Base-by-base conservation (phyloP, 2,888 invertebrate genomes). In the Gymnoscelis rufifasciata region DNA sequence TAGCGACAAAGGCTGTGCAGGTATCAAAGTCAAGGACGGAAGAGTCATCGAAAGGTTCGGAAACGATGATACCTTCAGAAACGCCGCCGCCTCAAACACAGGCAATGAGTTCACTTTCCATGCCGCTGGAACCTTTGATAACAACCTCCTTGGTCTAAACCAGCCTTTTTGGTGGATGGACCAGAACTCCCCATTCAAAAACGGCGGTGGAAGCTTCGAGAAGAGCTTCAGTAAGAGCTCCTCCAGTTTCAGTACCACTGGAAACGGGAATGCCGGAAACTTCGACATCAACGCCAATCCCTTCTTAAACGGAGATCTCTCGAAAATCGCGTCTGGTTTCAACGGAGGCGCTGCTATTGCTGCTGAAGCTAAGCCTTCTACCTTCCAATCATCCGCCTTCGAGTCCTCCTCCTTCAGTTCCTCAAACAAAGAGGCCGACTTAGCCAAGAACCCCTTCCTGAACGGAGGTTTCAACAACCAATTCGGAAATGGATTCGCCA, bases 111-210 rank as follows among this genome's bases (percentile, higher is more conserved):
- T 82, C 57, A 68, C 68, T 2, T 87, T 87, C 71, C 83, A 87
- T 28, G 68, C 80, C 0, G 76, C 81, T 10, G 82, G 77, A 0
- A 63, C 61, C 2, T 63, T 74, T 8, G 73, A 67, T 8, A 66
- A 67, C 3, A 66, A 67, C 3, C 67, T 76, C 0, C 71, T 83
- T 2, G 74, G 65, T 1, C 56, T 74, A 0, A 67, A 75, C 0
- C 73, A 74, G 10, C 88, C 88, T 0, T 91, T 87, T 69, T 92
- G 91, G 91, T 92, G 91, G 92, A 89, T 90, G 83, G 83, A 83
- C 49, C 75, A 89, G 15, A 77, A 91, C 55, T 90, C 90, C 0
- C 91, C 91, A 0, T 89, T 92, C 67, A 90, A 90, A 59, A 80
- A 76, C 38, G 65, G 60, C 3, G 71, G 73, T 13, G 74, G 68